These are phyloP conservation scores for Gorsachius magnificus DNA, from an alignment of 2,797 vertebrate species.

Conservation along the genomic window DNA sequence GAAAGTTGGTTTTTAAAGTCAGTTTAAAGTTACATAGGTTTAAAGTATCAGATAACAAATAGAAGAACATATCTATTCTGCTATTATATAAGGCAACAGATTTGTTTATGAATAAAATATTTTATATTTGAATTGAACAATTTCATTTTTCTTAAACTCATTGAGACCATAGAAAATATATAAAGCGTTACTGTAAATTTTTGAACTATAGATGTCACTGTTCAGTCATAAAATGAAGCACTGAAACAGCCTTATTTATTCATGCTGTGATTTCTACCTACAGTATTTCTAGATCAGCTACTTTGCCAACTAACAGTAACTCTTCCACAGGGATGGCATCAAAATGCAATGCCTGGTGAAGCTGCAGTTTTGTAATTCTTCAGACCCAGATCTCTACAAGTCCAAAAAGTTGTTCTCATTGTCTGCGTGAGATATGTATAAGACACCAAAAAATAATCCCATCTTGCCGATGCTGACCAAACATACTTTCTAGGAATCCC, in stretches of 20 bases:
- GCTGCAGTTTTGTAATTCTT: neutral
- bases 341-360: neutral
- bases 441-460: neutral
- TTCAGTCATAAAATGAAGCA: slow-evolving; percentile 48
- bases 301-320: neutral
- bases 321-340: neutral
- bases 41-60: neutral
- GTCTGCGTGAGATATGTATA: neutral
- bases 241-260: neutral
- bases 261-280: neutral
- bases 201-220: slow-evolving; percentile 69
- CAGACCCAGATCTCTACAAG: neutral
- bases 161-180: neutral
- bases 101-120: neutral
- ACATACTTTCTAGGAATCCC: neutral
- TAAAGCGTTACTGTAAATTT: neutral
- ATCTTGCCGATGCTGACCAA: neutral
- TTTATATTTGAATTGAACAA: neutral
- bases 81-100: neutral
- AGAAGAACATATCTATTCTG: neutral
- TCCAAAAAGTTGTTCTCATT: neutral
- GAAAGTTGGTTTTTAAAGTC: neutral
- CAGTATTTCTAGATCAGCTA: neutral
- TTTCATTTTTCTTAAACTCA: neutral
- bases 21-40: neutral